Evolutionary conservation across 2,797 vertebrate genomes (phyloP).

Genomic region (Alectoris magna): DNA sequence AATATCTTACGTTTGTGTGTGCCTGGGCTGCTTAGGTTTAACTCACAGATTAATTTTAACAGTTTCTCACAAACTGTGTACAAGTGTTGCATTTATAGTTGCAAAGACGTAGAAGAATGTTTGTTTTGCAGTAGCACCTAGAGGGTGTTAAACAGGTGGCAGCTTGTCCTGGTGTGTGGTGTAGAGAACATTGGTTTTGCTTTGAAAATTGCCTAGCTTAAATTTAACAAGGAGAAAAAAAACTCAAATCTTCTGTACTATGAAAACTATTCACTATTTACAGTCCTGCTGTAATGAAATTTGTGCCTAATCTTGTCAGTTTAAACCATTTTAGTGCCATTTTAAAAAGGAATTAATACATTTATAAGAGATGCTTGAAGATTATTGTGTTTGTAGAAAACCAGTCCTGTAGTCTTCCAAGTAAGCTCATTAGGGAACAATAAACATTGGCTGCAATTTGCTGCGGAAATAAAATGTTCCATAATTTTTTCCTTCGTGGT

Average conservation of each 20-base stretch:
- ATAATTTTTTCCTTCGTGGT: not conserved
- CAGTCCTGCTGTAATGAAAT: not conserved
- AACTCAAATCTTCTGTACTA: not conserved
- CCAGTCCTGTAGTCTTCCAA: not conserved
- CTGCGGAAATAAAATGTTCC: not conserved
- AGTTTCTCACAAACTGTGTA: not conserved
- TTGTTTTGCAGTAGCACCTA: not conserved
- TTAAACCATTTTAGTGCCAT: not conserved
- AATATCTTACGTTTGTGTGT: not conserved
- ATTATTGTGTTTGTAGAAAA: not conserved
- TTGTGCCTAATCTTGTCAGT: not conserved
- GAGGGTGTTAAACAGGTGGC: not conserved
- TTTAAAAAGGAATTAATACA: not conserved
- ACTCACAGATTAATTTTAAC: not conserved
- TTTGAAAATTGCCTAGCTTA: not conserved
- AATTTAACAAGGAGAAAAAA: not conserved
- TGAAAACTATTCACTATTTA: not conserved
- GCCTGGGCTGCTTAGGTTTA: not conserved
- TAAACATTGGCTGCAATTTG: not conserved
- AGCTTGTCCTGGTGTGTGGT: not conserved
- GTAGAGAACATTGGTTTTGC: not conserved
- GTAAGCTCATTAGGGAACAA: not conserved
- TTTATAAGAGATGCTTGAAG: not conserved
- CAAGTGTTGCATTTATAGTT: not conserved
- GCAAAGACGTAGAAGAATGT: not conserved